Evolutionary conservation across 2,797 vertebrate genomes (phyloP).

Genomic region (Basileuterus tristriatus): DNA sequence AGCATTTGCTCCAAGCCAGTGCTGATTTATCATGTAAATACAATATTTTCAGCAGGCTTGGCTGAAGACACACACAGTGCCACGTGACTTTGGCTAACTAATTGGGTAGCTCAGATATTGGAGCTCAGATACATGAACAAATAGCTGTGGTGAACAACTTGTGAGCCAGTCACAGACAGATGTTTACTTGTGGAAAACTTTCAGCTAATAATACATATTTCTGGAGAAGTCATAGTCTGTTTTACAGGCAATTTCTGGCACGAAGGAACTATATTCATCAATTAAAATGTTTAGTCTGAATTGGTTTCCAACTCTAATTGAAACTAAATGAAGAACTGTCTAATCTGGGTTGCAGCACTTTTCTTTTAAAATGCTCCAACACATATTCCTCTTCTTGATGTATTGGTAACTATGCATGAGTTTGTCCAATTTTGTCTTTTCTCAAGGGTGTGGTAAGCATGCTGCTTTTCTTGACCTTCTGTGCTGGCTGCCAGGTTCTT

Average conservation of each 20-base stretch:
- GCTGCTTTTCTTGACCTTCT: not conserved
- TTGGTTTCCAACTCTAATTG: slow-evolving; percentile 1
- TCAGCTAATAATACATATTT: not conserved
- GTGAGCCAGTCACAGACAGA: slow-evolving; percentile 4
- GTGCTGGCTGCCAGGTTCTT: not conserved
- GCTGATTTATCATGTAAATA: not conserved
- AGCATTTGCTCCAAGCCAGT: not conserved
- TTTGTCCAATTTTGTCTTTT: not conserved
- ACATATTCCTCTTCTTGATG: not conserved
- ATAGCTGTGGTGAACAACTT: not conserved
- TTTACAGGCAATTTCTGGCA: slow-evolving; percentile 27
- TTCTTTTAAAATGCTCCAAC: not conserved
- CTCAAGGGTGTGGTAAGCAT: not conserved
- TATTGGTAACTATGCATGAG: not conserved
- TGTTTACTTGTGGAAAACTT: slow-evolving; percentile 5
- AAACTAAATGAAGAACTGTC: not conserved
- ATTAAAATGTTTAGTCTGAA: slow-evolving; percentile 31
- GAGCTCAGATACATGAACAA: not conserved
- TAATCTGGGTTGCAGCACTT: not conserved
- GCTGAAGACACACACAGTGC: not conserved
- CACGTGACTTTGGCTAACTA: not conserved
- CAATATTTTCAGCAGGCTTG: not conserved
- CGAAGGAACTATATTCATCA: not conserved
- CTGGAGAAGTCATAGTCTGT: not conserved
- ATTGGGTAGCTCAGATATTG: not conserved